A percentile compares a stretch with the other conserved stretches of the same genome.
phyloP scores from a whole-genome alignment of 2,888 invertebrate genomes.

The Calliphora vomitoria region DNA sequence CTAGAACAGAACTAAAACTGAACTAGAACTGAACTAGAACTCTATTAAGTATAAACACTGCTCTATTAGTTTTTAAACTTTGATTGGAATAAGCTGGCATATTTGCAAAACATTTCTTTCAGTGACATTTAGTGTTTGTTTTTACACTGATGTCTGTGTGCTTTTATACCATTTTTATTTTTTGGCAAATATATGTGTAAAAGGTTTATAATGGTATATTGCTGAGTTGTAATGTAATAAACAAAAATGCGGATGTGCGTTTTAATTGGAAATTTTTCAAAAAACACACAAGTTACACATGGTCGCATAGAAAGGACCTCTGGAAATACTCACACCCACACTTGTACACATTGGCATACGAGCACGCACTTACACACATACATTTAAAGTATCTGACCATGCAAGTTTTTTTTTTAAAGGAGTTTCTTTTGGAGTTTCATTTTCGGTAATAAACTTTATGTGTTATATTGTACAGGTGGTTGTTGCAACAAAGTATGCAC shows the following conservation, averaged over 20 bases:
- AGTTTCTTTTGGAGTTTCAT: conserved; percentile 42
- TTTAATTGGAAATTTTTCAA: conserved; percentile 71
- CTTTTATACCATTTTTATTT: neutral
- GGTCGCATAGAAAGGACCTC: neutral
- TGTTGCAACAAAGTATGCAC: conserved; percentile 23
- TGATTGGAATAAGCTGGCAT: too few relatives aligned
- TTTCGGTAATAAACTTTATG: conserved; percentile 39
- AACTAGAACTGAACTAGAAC: neutral
- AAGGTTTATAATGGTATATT: conserved; percentile 63
- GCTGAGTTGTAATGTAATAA: conserved; percentile 69
- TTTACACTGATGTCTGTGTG: neutral
- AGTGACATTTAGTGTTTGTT: neutral
- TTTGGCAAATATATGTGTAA: conserved; percentile 57
- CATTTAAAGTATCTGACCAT: conserved; percentile 55
- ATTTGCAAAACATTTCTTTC: neutral
- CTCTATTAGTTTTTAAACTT: too few relatives aligned
- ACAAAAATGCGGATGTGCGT: conserved; percentile 72
- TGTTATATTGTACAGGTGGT: conserved; percentile 34
- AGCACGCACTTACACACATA: neutral
- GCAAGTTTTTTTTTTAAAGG: conserved; percentile 32
- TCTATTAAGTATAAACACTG: too few relatives aligned
- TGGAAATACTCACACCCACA: neutral
- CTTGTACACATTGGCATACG: neutral
- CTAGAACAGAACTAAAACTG: too few relatives aligned
- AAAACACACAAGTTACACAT: conserved; percentile 15